These are phyloP conservation scores for Leucopternis melanops DNA, from an alignment of 2,113 vertebrate genomes.

Conservation along the genomic window DNA sequence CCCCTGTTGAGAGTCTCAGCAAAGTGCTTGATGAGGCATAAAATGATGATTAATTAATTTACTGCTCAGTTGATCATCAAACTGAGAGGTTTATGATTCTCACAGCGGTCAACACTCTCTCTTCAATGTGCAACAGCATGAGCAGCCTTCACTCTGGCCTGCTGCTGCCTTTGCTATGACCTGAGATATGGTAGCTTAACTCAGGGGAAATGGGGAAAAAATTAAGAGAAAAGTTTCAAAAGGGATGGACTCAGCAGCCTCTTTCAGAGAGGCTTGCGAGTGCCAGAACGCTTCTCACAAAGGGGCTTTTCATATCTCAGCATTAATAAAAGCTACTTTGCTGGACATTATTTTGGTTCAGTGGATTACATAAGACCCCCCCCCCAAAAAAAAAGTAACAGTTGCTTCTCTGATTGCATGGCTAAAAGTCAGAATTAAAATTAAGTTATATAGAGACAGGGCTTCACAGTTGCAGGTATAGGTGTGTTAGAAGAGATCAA, in stretches of 20 bases:
- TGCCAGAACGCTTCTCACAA: background rate
- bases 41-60: conserved; percentile 99
- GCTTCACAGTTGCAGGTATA: background rate
- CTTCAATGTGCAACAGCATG: conserved; percentile 68
- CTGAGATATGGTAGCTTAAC: conserved; percentile 69
- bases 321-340: conserved; percentile 44
- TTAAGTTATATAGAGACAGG: background rate
- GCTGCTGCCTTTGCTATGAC: conserved; percentile 86
- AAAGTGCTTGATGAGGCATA: conserved; percentile 99
- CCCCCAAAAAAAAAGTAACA: background rate
- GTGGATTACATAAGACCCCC: background rate
- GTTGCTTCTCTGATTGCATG: background rate
- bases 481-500: background rate
- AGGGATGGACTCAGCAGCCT: background rate
- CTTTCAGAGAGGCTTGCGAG: background rate
- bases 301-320: background rate
- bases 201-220: background rate
- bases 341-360: background rate
- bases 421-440: background rate
- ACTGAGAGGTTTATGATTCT: conserved; percentile 93
- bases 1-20: conserved; percentile 82
- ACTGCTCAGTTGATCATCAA: conserved; percentile 97
- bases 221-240: conserved; percentile 26
- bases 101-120: conserved; percentile 87
- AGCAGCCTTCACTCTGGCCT: conserved; percentile 66